phyloP scores from a whole-genome alignment of 2,888 invertebrate species.

The Strigamia crassipes region DNA sequence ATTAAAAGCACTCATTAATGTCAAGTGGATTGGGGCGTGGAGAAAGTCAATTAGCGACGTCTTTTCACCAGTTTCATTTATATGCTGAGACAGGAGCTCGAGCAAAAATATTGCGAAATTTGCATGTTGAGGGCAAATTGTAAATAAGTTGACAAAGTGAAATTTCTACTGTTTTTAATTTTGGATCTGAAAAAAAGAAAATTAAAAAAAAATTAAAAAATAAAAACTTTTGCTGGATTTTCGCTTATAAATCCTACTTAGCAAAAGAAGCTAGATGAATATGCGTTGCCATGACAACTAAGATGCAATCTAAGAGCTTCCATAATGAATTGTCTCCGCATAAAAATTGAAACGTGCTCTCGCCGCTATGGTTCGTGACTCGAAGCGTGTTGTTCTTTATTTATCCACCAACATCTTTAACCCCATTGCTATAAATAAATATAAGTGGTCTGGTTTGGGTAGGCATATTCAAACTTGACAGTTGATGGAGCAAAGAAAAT shows the following conservation, averaged over 20 bases:
- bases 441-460: background rate
- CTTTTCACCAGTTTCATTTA: conserved; percentile 41
- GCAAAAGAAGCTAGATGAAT: background rate
- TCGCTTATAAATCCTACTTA: conserved; percentile 16
- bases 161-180: background rate
- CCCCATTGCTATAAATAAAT: conserved; percentile 7
- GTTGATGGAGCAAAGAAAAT: background rate
- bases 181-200: background rate
- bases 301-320: conserved; percentile 18
- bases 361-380: conserved; percentile 31
- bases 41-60: conserved; percentile 40
- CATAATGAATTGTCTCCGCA: conserved; percentile 39
- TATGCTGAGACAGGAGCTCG: conserved; percentile 19
- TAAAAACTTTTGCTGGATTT: background rate
- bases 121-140: conserved; percentile 29
- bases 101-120: conserved; percentile 28
- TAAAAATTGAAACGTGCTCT: conserved; percentile 40
- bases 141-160: conserved; percentile 13
- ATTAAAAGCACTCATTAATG: conserved; percentile 42
- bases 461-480: background rate
- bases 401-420: conserved; percentile 32
- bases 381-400: conserved; percentile 29
- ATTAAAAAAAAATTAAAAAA: background rate
- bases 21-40: conserved; percentile 42
- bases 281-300: conserved; percentile 36